Evolutionary conservation across 2,797 vertebrate genomes (phyloP), one percentile per base, ranked within the genome.

Genomic region (Cuniculus paca): DNA sequence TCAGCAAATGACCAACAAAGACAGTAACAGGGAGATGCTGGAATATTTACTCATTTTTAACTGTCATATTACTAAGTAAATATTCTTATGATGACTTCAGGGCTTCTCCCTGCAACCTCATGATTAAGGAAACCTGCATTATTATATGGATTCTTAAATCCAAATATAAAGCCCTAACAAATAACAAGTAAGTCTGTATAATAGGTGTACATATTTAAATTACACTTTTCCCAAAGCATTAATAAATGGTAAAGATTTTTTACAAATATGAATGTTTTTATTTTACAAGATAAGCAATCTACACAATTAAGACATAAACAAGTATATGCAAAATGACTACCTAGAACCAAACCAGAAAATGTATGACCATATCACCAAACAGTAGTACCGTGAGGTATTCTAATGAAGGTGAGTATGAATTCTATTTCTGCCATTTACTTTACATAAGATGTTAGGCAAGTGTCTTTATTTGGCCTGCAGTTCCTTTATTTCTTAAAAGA

Each of bases 271-370:
- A 93, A 22, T 70, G 60, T 84, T 95, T 79, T 95, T 81, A 92
- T 88, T 92, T 95, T 87, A 92, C 9, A 97, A 95, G 31, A 96
- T 82, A 93, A 93, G 84, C 28, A 95, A 92, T 83, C 26, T 42
- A 84, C 50, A 90, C 94, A 97, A 91, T 56, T 95, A 94, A 89
- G 65, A 97, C 52, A 94, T 74, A 19, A 88, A 92, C 86, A 84
- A 90, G 36, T 31, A 48, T 75, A 42, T 48, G 42, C 72, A 94
- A 97, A 50, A 89, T 13, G 87, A 91, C 72, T 36, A n/a, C 16
- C 26, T 42, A 89, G 79, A 94, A 68, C n/a, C 31, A 94, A 94
- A 88, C 42, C 14, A 77, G 61, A 80, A 93, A 92, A 92, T 56
- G n/a, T 39, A 65, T n/a, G n/a, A 36, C 56, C 39, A 39, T 19